Evolutionary conservation across 1,140 invertebrate genomes (phyloP).

Genomic region (Brachionus koreanus): DNA sequence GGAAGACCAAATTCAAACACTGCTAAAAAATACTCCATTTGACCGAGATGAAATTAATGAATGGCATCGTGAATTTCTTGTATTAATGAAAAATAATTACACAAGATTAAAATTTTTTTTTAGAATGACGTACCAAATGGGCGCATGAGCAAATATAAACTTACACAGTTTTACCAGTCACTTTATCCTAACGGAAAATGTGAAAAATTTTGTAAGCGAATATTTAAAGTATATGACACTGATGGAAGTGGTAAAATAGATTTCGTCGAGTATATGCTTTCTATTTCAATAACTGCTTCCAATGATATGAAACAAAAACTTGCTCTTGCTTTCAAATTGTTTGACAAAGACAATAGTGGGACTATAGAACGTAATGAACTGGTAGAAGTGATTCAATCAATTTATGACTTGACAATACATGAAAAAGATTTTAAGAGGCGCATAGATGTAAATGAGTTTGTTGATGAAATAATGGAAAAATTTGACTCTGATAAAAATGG

Average conservation of each 20-base stretch:
- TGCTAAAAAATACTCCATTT: conserved; percentile 57
- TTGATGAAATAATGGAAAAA: conserved; percentile 13
- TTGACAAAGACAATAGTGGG: conserved; percentile 26
- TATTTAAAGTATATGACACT: conserved; percentile 38
- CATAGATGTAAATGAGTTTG: background rate
- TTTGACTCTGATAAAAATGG: background rate
- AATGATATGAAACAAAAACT: conserved; percentile 13
- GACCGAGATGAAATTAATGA: conserved; percentile 57
- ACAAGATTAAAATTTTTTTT: background rate
- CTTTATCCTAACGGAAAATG: conserved; percentile 18
- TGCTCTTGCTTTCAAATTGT: conserved; percentile 21
- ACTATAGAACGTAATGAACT: conserved; percentile 11
- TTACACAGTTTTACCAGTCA: conserved; percentile 22
- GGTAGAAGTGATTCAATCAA: background rate
- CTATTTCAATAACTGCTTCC: background rate
- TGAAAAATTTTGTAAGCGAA: background rate
- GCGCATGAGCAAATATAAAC: conserved; percentile 7
- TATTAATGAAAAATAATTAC: conserved; percentile 47
- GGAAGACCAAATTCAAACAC: conserved; percentile 55
- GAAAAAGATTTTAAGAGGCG: conserved; percentile 14
- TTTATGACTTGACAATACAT: conserved; percentile 9
- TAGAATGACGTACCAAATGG: background rate
- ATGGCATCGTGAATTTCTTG: conserved; percentile 60
- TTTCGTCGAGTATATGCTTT: conserved; percentile 34
- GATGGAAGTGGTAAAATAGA: conserved; percentile 39